Base-by-base conservation (phyloP, 2,113 vertebrate genomes). In the Xenopus laevis region DNA sequence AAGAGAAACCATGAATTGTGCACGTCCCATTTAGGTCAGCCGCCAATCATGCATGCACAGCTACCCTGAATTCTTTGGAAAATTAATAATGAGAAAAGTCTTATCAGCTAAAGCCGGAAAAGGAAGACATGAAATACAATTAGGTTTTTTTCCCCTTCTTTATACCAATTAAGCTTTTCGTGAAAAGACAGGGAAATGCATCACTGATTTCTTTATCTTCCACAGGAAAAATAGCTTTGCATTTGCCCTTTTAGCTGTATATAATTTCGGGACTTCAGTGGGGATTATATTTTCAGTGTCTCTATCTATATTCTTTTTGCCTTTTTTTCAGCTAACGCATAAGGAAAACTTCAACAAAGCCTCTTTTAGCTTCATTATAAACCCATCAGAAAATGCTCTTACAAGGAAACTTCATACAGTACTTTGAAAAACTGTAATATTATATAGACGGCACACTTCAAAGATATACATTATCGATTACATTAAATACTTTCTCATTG, bases 61-160 rank as follows among this genome's bases (percentile, higher is more conserved):
- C 15, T 85, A 40, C 33, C 33, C 82, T 80, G 84, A 89, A 85
- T 81, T 83, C 66, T 62, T 30, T 53, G 21, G 50, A 13, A 57
- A 30, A 72, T n/a, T 71, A 80, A 83, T 1, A 21, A 84, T 64
- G 16, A 79, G 71, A 78, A 79, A 64, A 47, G 47, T 76, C 73
- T 77, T 77, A 71, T 78, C 80, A 71, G 47, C 78, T 47, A 68
- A 71, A 73, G 59, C 45, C 9, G 23, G 45, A 20, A 7, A 27
- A 18, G 53, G 21, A 44, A 76, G 13, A 69, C 23, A 27, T 33
- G 47, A 68, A 63, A 78, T 62, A 44, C 58, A 65, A 69, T 44
- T 67, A 10, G 44, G 45, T 70, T 68, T 45, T 84, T 79, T 47
- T 70, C 4, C 4, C 4, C 23, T 68, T 45, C 84, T 79, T 82